A percentile compares a stretch with the other conserved stretches of the same genome.
Evolutionary conservation across 30 jellyfish, hydroid and myxozoan species (phyloP).

Genomic region (Sanderia malayensis): DNA sequence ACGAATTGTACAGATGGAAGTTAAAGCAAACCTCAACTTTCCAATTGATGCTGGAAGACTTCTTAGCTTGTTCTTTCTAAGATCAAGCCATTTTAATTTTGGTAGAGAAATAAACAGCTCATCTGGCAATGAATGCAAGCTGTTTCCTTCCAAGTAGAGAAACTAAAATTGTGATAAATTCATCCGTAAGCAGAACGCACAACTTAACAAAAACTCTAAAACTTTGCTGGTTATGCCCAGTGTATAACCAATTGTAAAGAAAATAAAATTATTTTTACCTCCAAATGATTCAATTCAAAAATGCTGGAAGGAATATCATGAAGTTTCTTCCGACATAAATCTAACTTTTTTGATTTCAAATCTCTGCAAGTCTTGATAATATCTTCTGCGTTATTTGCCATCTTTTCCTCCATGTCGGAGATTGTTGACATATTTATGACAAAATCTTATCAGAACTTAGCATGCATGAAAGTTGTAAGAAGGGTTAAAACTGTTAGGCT

Average conservation of each 20-base stretch:
- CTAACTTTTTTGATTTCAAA: slow-evolving; percentile 40
- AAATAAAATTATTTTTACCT: slow-evolving; percentile 18
- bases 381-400: not conserved
- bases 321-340: slow-evolving; percentile 33
- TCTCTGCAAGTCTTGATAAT: slow-evolving; percentile 19
- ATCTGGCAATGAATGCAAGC: slow-evolving; percentile 38
- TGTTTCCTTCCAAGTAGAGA: slow-evolving; percentile 70
- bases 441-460: too few relatives aligned
- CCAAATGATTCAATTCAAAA: slow-evolving; percentile 20
- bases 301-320: slow-evolving; percentile 23
- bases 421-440: too few relatives aligned
- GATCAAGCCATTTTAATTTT: slow-evolving; percentile 61
- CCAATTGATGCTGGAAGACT: slow-evolving; percentile 41
- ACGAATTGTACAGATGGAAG: too few relatives aligned
- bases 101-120: slow-evolving; percentile 25
- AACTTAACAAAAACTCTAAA: not conserved
- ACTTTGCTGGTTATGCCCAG: not conserved
- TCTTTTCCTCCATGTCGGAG: not conserved
- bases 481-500: too few relatives aligned
- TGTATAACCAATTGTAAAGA: not conserved
- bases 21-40: slow-evolving; percentile 49
- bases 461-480: too few relatives aligned
- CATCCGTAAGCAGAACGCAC: not conserved
- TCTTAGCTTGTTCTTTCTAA: slow-evolving; percentile 49
- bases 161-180: slow-evolving; percentile 14